Evolutionary conservation across 1,140 invertebrate species (phyloP).

Genomic region (roundworm (Caenorhabditis elegans)): WBcel235 BX284605.5:13317001-13317500

Average conservation of each 20-base stretch:
- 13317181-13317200: background rate
- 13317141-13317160: constrained; percentile 32
- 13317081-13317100: constrained; percentile 6
- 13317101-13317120: constrained; percentile 16
- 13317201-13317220: constrained; percentile 16
- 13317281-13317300: constrained; percentile 60
- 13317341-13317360: constrained; percentile 27
- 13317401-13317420: constrained; percentile 37
- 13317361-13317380: constrained; percentile 38
- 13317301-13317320: constrained; percentile 61
- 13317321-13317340: constrained; percentile 54
- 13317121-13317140: constrained; percentile 6
- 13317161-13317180: constrained; percentile 26
- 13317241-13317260: constrained; percentile 24
- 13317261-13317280: constrained; percentile 51
- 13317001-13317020: too few relatives aligned
- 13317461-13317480: constrained; percentile 32
- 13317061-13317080: background rate
- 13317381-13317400: background rate
- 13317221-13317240: constrained; percentile 19
- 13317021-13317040: too few relatives aligned
- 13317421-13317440: constrained; percentile 12
- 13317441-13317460: constrained; percentile 40
- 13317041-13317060: background rate
- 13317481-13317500: constrained; percentile 33